A percentile compares a stretch with the other conserved stretches of the same genome.
These are phyloP conservation scores for Halichoeres trimaculatus DNA, from an alignment of 2,113 vertebrate species.

Conservation along the genomic window DNA sequence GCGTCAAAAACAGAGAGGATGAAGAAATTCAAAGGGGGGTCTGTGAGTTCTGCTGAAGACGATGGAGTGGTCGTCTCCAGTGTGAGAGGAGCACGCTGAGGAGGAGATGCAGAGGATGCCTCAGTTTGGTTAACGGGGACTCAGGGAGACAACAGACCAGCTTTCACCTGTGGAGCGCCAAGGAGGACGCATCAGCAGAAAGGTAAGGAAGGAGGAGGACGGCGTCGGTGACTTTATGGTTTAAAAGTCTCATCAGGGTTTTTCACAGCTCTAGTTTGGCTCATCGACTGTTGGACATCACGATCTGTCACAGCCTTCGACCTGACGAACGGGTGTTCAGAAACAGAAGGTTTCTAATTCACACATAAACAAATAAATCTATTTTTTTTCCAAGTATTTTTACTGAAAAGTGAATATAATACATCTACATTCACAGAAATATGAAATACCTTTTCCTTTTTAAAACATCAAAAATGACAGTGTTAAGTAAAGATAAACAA, in stretches of 20 bases:
- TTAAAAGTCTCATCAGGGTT: constrained; percentile 9
- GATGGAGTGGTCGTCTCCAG: constrained; percentile 71
- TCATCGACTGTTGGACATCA: constrained; percentile 4
- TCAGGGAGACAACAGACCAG: constrained; percentile 58
- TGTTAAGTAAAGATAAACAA: no score
- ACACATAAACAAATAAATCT: no score
- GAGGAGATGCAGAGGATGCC: constrained; percentile 71
- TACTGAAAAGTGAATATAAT: no score
- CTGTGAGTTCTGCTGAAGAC: constrained; percentile 62
- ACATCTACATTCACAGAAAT: no score
- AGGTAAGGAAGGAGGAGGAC: constrained; percentile 71
- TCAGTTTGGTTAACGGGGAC: constrained; percentile 76
- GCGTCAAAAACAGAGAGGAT: constrained; percentile 61
- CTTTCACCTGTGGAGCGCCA: constrained; percentile 52
- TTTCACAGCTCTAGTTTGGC: constrained; percentile 10
- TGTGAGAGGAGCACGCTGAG: constrained; percentile 55
- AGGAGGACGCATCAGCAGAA: constrained; percentile 53
- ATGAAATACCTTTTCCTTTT: no score
- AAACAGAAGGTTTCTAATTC: no score
- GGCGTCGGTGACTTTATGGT: constrained; percentile 33
- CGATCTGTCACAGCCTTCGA: neutral
- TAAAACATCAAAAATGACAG: no score
- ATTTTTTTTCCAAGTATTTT: no score
- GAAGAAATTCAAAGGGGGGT: constrained; percentile 74
- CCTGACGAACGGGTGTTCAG: neutral